phyloP scores from a whole-genome alignment of 2,888 invertebrate species.

The Mamestra brassicae region DNA sequence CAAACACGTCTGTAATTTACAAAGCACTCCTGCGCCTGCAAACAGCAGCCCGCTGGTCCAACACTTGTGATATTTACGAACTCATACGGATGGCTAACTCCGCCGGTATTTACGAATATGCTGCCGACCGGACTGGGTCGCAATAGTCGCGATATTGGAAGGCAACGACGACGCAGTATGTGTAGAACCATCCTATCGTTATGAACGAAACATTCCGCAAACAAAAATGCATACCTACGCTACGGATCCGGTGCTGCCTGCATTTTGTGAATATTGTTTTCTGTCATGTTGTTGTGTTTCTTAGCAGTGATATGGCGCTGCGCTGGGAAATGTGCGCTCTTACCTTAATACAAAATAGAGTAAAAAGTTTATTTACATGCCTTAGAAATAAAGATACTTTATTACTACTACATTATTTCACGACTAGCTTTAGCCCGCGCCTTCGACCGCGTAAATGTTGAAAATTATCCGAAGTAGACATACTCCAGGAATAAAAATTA shows the following conservation, averaged over 20 bases:
- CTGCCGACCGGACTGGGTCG: slow-evolving; percentile 22
- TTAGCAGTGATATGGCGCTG: not conserved
- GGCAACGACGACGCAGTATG: slow-evolving; percentile 27
- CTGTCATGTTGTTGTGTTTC: not conserved
- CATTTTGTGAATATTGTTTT: slow-evolving; percentile 11
- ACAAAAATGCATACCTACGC: slow-evolving; percentile 21
- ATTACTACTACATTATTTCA: too few species aligned
- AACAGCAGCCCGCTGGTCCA: slow-evolving; percentile 1
- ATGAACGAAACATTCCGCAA: slow-evolving; percentile 47
- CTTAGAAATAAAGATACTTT: too few species aligned
- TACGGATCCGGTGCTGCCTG: not conserved
- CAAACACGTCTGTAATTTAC: slow-evolving; percentile 13
- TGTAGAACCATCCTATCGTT: slow-evolving; percentile 40
- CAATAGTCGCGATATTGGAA: slow-evolving; percentile 51
- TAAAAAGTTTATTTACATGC: too few species aligned
- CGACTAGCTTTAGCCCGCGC: not conserved
- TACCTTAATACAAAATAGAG: too few species aligned
- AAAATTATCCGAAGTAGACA: not conserved
- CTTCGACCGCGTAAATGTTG: not conserved
- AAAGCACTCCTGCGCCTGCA: slow-evolving; percentile 6
- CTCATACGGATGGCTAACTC: slow-evolving; percentile 17
- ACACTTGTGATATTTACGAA: slow-evolving; percentile 36
- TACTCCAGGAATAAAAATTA: not conserved
- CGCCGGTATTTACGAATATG: slow-evolving; percentile 32
- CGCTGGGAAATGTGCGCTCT: not conserved